phyloP scores from a whole-genome alignment of 2,797 vertebrate species.

The Enoplosus armatus region DNA sequence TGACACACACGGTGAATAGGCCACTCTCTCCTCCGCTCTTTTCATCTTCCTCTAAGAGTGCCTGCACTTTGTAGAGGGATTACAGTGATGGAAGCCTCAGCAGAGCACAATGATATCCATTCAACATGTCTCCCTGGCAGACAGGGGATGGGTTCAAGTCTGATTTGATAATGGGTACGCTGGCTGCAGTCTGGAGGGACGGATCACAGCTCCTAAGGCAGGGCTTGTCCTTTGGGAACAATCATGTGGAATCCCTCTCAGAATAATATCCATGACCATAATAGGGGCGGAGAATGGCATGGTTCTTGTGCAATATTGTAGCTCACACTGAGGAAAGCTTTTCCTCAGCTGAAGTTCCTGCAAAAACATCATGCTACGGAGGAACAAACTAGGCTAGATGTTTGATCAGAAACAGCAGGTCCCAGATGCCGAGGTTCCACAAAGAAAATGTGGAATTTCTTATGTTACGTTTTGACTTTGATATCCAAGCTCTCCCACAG shows the following conservation, averaged over 20 bases:
- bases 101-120: slow-evolving; percentile 81
- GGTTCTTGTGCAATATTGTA: slow-evolving; percentile 24
- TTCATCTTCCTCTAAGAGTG: slow-evolving; percentile 77
- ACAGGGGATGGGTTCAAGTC: slow-evolving; percentile 75
- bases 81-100: slow-evolving; percentile 81
- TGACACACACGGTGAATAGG: slow-evolving; percentile 69
- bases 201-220: slow-evolving; percentile 62
- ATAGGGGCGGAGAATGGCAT: slow-evolving; percentile 34
- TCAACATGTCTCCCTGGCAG: slow-evolving; percentile 73
- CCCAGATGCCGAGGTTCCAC: slow-evolving; percentile 8
- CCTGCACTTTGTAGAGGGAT: slow-evolving; percentile 82
- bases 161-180: slow-evolving; percentile 76
- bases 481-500: not conserved
- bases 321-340: slow-evolving; percentile 14
- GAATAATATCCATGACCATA: slow-evolving; percentile 62
- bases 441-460: slow-evolving; percentile 12
- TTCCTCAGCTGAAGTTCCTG: slow-evolving; percentile 2
- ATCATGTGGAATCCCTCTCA: slow-evolving; percentile 61
- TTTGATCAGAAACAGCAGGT: slow-evolving; percentile 5
- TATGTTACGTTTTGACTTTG: slow-evolving; percentile 23
- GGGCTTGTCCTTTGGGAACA: slow-evolving; percentile 64
- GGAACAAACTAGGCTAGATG: slow-evolving; percentile 5
- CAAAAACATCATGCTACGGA: not conserved
- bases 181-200: slow-evolving; percentile 60
- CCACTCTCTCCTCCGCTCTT: slow-evolving; percentile 67